Evolutionary conservation across 2,797 vertebrate species (phyloP).

Genomic region (Oryzias dopingdopingensis): DNA sequence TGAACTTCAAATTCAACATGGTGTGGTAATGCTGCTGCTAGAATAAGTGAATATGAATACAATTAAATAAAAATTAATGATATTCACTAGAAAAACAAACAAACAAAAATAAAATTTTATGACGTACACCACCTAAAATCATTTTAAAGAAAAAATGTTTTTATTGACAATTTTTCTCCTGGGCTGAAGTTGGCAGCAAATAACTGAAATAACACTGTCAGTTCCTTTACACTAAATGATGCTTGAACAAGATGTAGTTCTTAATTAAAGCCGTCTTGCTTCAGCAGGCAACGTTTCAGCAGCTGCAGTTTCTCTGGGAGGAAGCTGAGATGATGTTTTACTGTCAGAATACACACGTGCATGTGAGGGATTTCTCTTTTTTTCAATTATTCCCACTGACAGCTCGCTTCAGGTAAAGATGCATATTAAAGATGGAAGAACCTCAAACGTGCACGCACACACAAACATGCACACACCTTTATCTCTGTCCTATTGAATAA

Average conservation of each 20-base stretch:
- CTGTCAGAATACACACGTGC: neutral
- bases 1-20: too few species aligned
- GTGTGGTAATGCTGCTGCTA: too few species aligned
- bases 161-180: neutral
- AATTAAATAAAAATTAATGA: too few species aligned
- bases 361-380: neutral
- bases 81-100: too few species aligned
- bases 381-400: conserved; percentile 33
- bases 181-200: conserved; percentile 24
- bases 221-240: conserved; percentile 42
- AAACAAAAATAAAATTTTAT: too few species aligned
- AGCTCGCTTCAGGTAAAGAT: conserved; percentile 60
- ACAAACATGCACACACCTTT: conserved; percentile 57
- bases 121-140: too few species aligned
- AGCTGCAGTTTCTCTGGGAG: conserved; percentile 33
- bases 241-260: conserved; percentile 42
- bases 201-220: conserved; percentile 25
- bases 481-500: conserved; percentile 86
- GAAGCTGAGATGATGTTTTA: conserved; percentile 12
- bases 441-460: conserved; percentile 33
- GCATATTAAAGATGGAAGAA: conserved; percentile 58
- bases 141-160: too few species aligned
- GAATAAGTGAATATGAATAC: too few species aligned
- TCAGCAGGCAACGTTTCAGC: conserved; percentile 29
- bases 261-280: conserved; percentile 52